These are phyloP conservation scores for Podilymbus podiceps DNA, from an alignment of 2,113 vertebrate species.

Conservation along the genomic window DNA sequence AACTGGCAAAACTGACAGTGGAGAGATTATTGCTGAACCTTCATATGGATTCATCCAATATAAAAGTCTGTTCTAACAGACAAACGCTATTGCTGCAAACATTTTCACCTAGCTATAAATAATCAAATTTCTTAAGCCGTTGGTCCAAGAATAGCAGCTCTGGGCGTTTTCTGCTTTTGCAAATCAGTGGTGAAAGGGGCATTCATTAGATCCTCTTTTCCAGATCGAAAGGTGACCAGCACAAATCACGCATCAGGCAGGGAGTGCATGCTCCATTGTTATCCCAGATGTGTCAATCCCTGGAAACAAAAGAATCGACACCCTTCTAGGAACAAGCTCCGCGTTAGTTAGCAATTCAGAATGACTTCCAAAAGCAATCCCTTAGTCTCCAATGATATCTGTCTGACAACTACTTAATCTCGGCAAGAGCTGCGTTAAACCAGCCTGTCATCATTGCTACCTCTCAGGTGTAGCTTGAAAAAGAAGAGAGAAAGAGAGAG, in stretches of 20 bases:
- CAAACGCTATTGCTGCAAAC: not conserved
- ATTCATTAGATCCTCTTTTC: slow-evolving; percentile 6
- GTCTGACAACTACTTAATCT: slow-evolving; percentile 83
- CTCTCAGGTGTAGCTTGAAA: slow-evolving; percentile 69
- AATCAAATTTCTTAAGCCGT: not conserved
- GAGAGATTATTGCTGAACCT: slow-evolving; percentile 6
- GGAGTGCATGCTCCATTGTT: slow-evolving; percentile 10
- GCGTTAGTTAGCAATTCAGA: slow-evolving; percentile 78
- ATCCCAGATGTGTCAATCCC: slow-evolving; percentile 42
- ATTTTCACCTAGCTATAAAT: not conserved
- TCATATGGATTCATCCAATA: not conserved
- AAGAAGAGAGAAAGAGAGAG: slow-evolving; percentile 53
- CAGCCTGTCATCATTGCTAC: slow-evolving; percentile 74
- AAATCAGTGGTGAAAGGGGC: not conserved
- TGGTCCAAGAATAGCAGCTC: not conserved
- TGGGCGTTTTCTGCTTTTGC: not conserved
- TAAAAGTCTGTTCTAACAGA: not conserved
- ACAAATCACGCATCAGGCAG: not conserved
- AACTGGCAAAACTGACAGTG: slow-evolving; percentile 25
- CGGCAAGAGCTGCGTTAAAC: slow-evolving; percentile 77
- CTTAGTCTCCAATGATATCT: slow-evolving; percentile 77
- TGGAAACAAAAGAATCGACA: slow-evolving; percentile 46
- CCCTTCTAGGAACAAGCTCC: slow-evolving; percentile 45
- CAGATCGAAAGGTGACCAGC: not conserved
- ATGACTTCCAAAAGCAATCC: slow-evolving; percentile 76